Evolutionary conservation across 2,113 vertebrate genomes (phyloP).

Genomic region (Labrus mixtus): DNA sequence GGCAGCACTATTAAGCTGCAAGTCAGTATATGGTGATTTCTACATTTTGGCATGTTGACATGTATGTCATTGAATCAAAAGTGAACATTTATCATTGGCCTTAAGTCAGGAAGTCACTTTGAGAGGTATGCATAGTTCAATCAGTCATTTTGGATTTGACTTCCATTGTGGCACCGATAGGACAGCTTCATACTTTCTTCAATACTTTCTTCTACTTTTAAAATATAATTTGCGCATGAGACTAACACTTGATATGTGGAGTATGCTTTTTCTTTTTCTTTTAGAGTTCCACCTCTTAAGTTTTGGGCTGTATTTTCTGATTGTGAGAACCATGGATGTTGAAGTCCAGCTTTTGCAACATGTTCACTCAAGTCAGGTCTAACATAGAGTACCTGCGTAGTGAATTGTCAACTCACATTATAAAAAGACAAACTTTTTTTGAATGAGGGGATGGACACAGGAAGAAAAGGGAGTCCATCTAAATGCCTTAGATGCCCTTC

Average conservation of each 20-base stretch:
- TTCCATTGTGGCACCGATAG: background rate
- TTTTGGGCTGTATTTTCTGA: background rate
- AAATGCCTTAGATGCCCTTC: slow-evolving; percentile 21
- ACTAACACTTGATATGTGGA: background rate
- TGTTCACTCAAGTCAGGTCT: slow-evolving; percentile 1
- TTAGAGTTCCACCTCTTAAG: background rate
- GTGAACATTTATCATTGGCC: slow-evolving; percentile 2
- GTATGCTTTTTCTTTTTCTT: background rate
- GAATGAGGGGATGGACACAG: slow-evolving; percentile 39
- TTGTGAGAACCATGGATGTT: background rate
- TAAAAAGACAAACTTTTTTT: slow-evolving; percentile 43
- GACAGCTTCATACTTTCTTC: slow-evolving; percentile 2
- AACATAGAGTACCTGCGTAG: background rate
- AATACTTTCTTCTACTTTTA: too few relatives aligned
- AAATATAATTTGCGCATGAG: too few relatives aligned
- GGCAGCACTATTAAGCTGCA: background rate
- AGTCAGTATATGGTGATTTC: slow-evolving; percentile 24
- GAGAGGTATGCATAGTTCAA: slow-evolving; percentile 40
- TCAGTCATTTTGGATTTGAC: slow-evolving; percentile 18
- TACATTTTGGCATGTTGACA: slow-evolving; percentile 17
- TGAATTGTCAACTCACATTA: slow-evolving; percentile 42
- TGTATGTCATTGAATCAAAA: slow-evolving; percentile 9
- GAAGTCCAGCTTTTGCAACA: background rate
- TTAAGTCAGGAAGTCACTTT: slow-evolving; percentile 7
- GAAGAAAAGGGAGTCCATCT: slow-evolving; percentile 44